Conservation (phyloP, 2,888 invertebrate genomes). For the Ditylenchus weischeri region DNA sequence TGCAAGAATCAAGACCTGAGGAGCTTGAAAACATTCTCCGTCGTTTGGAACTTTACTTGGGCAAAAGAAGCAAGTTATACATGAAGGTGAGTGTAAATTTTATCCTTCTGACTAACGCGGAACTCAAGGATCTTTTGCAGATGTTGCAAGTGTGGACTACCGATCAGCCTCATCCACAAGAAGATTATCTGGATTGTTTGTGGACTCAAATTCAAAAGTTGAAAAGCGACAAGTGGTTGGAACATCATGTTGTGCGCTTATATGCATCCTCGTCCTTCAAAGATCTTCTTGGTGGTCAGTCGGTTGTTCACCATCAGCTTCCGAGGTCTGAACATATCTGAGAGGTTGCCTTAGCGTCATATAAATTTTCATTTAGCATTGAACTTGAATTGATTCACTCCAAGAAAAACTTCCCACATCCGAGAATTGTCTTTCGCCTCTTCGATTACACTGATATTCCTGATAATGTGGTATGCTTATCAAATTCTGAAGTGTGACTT, state of each 20-base stretch:
- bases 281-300: constrained; percentile 67
- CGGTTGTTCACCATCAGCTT: constrained; percentile 90
- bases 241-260: constrained; percentile 68
- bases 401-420: constrained; percentile 77
- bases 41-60: constrained; percentile 83
- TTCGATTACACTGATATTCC: constrained; percentile 99
- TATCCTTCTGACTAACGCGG: background rate
- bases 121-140: constrained; percentile 63
- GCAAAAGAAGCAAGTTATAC: constrained; percentile 84
- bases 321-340: constrained; percentile 59
- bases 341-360: too few species aligned
- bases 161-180: constrained; percentile 86
- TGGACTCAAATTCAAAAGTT: constrained; percentile 91
- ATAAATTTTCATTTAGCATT: constrained; percentile 22
- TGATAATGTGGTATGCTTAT: constrained; percentile 63
- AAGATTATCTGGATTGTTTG: constrained; percentile 88
- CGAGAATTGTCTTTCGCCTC: constrained; percentile 84
- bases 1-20: constrained; percentile 91
- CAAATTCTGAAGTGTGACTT: background rate
- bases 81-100: constrained; percentile 61
- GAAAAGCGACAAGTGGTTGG: constrained; percentile 81
- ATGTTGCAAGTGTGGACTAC: constrained; percentile 73
- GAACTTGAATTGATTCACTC: constrained; percentile 11
- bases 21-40: constrained; percentile 83
- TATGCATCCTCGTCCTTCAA: constrained; percentile 85